Conservation (phyloP, 2,888 invertebrate genomes). For the Hyalella azteca region DNA sequence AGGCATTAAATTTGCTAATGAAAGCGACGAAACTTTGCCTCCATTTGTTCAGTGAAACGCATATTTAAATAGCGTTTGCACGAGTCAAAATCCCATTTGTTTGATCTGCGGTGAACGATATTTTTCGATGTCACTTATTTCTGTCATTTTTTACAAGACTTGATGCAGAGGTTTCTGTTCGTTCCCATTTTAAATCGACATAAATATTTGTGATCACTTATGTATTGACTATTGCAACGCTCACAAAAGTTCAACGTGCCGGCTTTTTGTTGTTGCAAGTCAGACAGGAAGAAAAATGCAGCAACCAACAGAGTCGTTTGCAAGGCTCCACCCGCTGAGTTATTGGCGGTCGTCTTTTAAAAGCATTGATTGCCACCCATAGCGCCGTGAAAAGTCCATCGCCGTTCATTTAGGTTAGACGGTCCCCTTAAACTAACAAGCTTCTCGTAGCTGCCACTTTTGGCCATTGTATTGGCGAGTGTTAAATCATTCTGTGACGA, state of each 20-base stretch:
- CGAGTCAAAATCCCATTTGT: too few species aligned
- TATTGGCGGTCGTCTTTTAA: slow-evolving; percentile 18
- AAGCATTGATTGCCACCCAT: slow-evolving; percentile 28
- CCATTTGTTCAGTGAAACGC: too few species aligned
- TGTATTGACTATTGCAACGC: slow-evolving; percentile 16
- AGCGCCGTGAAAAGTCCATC: slow-evolving; percentile 15
- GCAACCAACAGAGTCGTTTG: background rate
- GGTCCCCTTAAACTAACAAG: slow-evolving; percentile 21
- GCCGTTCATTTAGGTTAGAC: background rate
- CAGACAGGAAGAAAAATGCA: background rate
- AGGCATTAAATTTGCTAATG: background rate
- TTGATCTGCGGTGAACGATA: too few species aligned
- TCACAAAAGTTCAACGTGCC: background rate
- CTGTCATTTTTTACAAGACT: too few species aligned
- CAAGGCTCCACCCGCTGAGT: slow-evolving; percentile 5
- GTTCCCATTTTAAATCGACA: slow-evolving; percentile 2
- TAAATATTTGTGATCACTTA: background rate
- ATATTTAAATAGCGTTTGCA: too few species aligned
- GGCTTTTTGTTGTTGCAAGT: background rate
- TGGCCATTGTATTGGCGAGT: too few species aligned
- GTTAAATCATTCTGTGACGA: too few species aligned
- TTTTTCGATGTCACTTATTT: too few species aligned
- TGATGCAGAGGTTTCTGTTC: too few species aligned
- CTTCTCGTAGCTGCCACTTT: background rate
- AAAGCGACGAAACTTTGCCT: background rate